phyloP scores from a whole-genome alignment of 2,888 invertebrate genomes.

The Limenitis camilla region DNA sequence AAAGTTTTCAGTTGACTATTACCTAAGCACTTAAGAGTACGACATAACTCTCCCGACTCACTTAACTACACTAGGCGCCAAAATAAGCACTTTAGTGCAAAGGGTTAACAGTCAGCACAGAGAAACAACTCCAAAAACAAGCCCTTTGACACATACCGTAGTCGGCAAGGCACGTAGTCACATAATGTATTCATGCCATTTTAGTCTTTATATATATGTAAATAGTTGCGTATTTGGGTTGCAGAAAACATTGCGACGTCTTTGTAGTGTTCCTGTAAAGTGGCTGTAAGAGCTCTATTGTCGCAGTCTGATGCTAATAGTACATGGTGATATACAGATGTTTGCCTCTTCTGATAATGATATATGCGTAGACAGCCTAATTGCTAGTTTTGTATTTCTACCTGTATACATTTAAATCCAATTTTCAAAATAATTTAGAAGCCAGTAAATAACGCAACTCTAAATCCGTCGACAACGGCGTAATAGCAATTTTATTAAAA shows the following conservation, averaged over 20 bases:
- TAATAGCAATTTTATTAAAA: no score
- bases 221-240: conserved; percentile 4
- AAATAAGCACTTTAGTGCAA: conserved; percentile 20
- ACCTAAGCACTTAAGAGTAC: conserved; percentile 8
- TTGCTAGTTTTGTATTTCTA: no score
- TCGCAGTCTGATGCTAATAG: conserved; percentile 14
- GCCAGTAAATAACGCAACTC: no score
- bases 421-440: no score
- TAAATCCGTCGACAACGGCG: no score
- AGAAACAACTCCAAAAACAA: conserved; percentile 17
- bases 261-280: conserved; percentile 20
- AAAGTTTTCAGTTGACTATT: background rate
- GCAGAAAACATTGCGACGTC: conserved; percentile 8
- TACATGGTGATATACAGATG: no score
- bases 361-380: no score
- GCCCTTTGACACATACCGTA: conserved; percentile 13
- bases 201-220: conserved; percentile 3
- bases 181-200: conserved; percentile 1
- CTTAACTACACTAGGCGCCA: conserved; percentile 14
- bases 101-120: conserved; percentile 6
- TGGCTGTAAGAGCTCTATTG: conserved; percentile 18
- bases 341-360: no score
- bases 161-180: background rate
- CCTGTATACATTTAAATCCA: no score
- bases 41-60: conserved; percentile 2